A percentile compares a stretch with the other conserved stretches of the same genome.
Evolutionary conservation across 2,113 vertebrate genomes (phyloP).

Genomic region (Ginglymostoma cirratum): DNA sequence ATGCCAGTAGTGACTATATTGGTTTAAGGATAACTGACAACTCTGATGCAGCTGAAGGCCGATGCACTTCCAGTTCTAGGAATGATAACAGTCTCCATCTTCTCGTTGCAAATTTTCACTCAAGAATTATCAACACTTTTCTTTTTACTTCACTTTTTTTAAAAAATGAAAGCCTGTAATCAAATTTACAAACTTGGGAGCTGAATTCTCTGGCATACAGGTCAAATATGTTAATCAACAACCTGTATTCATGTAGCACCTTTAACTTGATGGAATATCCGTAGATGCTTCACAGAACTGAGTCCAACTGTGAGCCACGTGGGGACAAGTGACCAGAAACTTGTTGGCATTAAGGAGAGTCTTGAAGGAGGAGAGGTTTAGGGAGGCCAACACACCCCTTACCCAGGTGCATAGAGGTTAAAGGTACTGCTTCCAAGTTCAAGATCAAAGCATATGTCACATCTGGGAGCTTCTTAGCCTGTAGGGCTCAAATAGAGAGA

Average conservation of each 20-base stretch:
- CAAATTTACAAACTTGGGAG: neutral
- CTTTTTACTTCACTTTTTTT: neutral
- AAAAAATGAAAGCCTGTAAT: neutral
- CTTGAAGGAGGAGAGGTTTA: neutral
- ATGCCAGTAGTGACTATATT: neutral
- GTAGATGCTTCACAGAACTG: neutral
- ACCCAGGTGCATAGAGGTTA: neutral
- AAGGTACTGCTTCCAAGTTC: neutral
- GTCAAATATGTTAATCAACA: neutral
- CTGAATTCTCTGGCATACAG: neutral
- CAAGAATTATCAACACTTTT: neutral
- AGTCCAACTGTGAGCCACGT: neutral
- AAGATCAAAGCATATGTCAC: neutral
- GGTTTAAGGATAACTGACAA: neutral
- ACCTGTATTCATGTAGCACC: neutral
- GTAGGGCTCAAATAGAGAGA: neutral
- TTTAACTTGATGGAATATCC: neutral
- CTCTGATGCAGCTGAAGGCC: neutral
- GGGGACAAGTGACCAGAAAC: neutral
- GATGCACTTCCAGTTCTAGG: neutral
- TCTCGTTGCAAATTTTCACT: neutral
- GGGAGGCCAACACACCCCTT: neutral
- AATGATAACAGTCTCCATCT: neutral
- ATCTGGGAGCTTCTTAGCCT: neutral
- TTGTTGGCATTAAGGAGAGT: neutral